A percentile compares a stretch with the other conserved stretches of the same genome.
Conservation (phyloP, 2,888 invertebrate species). For the Troides helena region DNA sequence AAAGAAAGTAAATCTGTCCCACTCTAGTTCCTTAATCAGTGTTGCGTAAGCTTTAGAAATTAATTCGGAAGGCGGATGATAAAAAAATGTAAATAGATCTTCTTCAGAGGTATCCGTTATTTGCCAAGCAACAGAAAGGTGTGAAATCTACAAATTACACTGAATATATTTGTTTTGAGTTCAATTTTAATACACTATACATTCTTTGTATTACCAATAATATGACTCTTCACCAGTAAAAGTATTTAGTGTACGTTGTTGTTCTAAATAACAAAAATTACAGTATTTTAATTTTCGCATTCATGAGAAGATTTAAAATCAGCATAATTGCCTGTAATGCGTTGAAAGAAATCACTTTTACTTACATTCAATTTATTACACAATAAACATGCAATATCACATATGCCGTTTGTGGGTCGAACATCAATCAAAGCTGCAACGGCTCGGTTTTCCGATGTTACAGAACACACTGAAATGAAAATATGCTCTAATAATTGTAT, state of each 20-base stretch:
- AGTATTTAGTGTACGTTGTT: no score
- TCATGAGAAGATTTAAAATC: no score
- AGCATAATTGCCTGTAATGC: neutral
- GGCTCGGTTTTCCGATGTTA: conserved; percentile 51
- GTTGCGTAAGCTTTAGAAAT: conserved; percentile 84
- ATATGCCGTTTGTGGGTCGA: conserved; percentile 62
- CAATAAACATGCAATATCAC: conserved; percentile 63
- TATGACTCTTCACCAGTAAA: no score
- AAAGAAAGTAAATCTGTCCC: conserved; percentile 88
- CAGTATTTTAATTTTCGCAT: no score
- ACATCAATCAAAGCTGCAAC: conserved; percentile 64
- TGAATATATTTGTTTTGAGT: neutral
- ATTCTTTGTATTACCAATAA: no score
- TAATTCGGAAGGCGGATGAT: conserved; percentile 84
- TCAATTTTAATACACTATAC: no score
- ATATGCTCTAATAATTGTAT: neutral
- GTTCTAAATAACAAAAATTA: no score
- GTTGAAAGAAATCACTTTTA: conserved; percentile 26
- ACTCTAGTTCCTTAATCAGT: conserved; percentile 83
- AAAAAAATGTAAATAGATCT: conserved; percentile 68
- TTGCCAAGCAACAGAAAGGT: conserved; percentile 86
- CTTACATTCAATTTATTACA: conserved; percentile 68
- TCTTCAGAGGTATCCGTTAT: conserved; percentile 78
- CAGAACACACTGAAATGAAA: conserved; percentile 57
- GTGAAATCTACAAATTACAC: conserved; percentile 82